These are phyloP conservation scores for Threskiornis aethiopicus DNA, from an alignment of 2,797 vertebrate genomes.

Conservation along the genomic window DNA sequence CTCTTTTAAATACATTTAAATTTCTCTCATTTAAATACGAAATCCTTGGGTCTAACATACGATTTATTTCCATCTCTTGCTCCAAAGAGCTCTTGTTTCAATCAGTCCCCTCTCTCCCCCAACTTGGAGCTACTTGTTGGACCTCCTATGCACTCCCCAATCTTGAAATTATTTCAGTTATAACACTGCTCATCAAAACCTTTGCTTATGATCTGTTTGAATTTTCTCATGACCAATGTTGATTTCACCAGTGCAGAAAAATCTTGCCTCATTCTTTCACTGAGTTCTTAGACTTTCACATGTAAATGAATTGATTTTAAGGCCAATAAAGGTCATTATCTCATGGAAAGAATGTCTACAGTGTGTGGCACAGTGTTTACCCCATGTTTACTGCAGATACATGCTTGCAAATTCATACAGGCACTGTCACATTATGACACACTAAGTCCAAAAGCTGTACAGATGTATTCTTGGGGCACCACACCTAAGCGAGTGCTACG, in stretches of 20 bases:
- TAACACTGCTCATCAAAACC: background rate
- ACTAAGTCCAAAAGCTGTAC: background rate
- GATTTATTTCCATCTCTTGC: background rate
- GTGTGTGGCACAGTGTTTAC: background rate
- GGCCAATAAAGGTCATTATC: background rate
- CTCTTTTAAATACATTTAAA: background rate
- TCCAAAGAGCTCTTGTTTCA: background rate
- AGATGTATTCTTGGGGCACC: background rate
- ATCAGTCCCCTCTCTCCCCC: background rate
- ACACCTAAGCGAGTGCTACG: background rate
- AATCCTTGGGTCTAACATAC: background rate
- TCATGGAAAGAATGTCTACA: background rate
- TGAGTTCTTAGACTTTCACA: background rate
- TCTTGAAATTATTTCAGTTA: background rate
- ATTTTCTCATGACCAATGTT: background rate
- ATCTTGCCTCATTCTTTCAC: background rate
- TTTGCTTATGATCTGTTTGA: background rate
- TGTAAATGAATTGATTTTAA: background rate
- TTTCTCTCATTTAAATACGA: background rate
- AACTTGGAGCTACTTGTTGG: background rate
- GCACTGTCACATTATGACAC: background rate
- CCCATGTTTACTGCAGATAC: background rate
- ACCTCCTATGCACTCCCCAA: background rate
- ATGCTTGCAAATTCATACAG: background rate
- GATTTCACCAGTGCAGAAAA: background rate